Base-by-base conservation (phyloP, 2,113 vertebrate species). In the Oryzias javanicus region DNA sequence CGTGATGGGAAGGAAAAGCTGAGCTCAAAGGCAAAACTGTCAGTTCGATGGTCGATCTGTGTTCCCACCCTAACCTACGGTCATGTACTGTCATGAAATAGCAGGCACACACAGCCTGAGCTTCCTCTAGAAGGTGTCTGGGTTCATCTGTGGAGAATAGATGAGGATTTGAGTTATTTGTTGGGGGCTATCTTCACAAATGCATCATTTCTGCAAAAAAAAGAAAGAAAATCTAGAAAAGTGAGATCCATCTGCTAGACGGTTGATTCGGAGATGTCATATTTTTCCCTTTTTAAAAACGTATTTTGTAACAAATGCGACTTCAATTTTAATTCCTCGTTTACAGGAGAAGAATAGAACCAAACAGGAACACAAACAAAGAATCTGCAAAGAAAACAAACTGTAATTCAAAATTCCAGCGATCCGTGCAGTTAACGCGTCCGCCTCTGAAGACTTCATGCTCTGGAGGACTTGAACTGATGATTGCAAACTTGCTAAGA, bases 381-480 rank as follows among this genome's bases (percentile, higher is more conserved):
- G 29, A 35, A 10, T 35, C 35, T 49, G 16, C 42, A 19, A 55
- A 60, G 59, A 58, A 29, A 13, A 50, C 53, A 59, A 60, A 40
- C 15, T 5, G 20, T 72, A 14, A 18, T 50, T 61, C 29, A 48
- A 25, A 19, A 72, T 53, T 54, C 56, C 49, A 55, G 55, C 25
- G 1, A 60, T 35, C 29, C 55, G 60, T 72, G 66, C 65, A 67
- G 55, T 65, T 67, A 54, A 4, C 5, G 6, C 8, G 52, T 27
- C 18, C 1, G 18, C 44, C 27, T 62, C 44, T 56, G 70, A 73
- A 60, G 65, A 49, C 63, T 69, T 16, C 17, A 6, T 63, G 35
- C 56, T 54, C 60, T 49, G 50, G 25, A 64, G 55, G 60, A 44
- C 35, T 48, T 72, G 53, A 67, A 47, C 65, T 80, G 80, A 76